These are phyloP conservation scores for Netelia virgata DNA, from an alignment of 2,888 invertebrate genomes.

Conservation along the genomic window DNA sequence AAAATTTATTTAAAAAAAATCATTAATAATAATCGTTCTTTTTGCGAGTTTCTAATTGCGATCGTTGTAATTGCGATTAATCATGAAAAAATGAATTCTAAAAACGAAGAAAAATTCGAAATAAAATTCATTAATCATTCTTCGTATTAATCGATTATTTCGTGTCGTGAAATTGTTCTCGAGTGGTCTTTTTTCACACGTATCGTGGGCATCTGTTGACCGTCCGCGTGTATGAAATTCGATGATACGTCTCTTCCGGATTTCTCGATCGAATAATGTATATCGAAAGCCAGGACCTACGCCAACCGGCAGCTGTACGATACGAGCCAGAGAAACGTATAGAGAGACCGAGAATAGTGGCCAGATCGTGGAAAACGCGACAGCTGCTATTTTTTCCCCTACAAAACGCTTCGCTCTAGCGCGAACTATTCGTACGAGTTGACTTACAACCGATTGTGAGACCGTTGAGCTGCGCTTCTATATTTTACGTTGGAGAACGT, in stretches of 20 bases:
- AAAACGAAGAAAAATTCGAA: no score
- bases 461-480: background rate
- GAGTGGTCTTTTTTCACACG: no score
- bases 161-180: no score
- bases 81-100: no score
- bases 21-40: no score
- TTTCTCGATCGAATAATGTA: constrained; percentile 33
- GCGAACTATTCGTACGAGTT: background rate
- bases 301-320: constrained; percentile 61
- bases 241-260: constrained; percentile 10
- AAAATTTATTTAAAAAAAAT: no score
- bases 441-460: constrained; percentile 27
- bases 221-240: constrained; percentile 12
- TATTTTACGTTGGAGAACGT: background rate
- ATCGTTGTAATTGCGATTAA: no score
- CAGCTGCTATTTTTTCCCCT: constrained; percentile 62
- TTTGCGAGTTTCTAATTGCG: no score
- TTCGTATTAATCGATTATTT: no score
- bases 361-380: constrained; percentile 59
- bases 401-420: background rate
- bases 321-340: constrained; percentile 19
- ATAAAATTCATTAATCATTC: no score
- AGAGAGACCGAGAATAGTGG: background rate
- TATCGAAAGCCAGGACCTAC: constrained; percentile 58
- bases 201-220: no score